Evolutionary conservation across 1,140 invertebrate species (phyloP), one percentile per base, ranked within the genome.

Genomic region (Hylyphantes graminicola): DNA sequence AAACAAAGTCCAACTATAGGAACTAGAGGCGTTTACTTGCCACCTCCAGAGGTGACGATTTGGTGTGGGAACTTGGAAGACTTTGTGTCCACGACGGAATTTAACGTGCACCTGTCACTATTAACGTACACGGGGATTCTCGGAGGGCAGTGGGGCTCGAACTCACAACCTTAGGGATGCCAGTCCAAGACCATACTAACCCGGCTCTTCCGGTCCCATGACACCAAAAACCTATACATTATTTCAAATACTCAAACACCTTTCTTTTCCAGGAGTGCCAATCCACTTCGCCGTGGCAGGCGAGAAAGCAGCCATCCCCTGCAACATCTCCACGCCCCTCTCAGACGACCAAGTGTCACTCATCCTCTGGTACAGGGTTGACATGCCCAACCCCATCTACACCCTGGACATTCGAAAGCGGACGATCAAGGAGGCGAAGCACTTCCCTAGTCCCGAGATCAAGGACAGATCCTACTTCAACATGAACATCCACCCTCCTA

Each of bases 341-440:
- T 89, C 91, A 1, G 93, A 93, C 80, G 94, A 96, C 90, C 93
- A 92, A 87, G 93, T 95, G 86, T 93, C 93, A 64, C 92, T 96
- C 77, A 94, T 96, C 87, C 94, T 96, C 87, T 96, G 95, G 95
- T 96, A 94, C 90, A 95, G 95, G 89, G 94, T 94, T 2, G 79
- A 85, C 54, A 83, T 79, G 72, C 83, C 85, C 17, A 84, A 82
- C 35, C 73, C 87, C 86, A 87, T 88, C 17, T 88, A 88, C 65
- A 86, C 87, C 11, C 21, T 88, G 55, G 87, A 88, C 74, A 72
- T 86, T 57, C 82, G 87, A 19, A 87, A 80, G 80, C 48, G 73
- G n/a, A 73, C 85, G 19, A 67, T 87, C n/a, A 80, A 87, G 67
- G 77, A 83, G 76, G 85, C 85, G 51, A 75, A 77, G n/a, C 85